These are phyloP conservation scores for Drosophila repletoides DNA, from an alignment of 1,140 invertebrate genomes.

Conservation along the genomic window DNA sequence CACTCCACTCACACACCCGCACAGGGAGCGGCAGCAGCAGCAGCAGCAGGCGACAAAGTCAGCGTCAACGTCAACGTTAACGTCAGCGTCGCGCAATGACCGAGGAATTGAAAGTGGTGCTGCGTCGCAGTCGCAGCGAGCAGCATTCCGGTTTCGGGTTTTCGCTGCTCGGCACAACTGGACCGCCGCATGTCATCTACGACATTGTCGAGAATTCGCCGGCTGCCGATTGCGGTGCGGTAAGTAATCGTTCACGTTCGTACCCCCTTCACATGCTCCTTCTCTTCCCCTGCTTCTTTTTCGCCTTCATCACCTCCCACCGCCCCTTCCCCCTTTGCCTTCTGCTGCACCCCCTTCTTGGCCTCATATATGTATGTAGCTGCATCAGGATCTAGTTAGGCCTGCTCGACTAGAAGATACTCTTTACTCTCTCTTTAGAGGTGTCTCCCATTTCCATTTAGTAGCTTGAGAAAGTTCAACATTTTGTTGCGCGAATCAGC, in stretches of 20 bases:
- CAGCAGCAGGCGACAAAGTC: conserved; percentile 18
- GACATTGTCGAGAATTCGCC: conserved; percentile 95
- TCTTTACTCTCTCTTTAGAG: no score
- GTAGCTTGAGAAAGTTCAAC: no score
- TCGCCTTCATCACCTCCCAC: no score
- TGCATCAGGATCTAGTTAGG: no score
- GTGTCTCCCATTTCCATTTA: no score
- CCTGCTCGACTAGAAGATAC: no score
- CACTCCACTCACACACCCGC: conserved; percentile 29
- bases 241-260: conserved; percentile 86
- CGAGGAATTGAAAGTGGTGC: conserved; percentile 92
- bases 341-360: no score
- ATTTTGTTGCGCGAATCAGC: no score
- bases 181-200: conserved; percentile 94
- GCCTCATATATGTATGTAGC: no score
- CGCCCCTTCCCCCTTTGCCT: no score
- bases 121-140: conserved; percentile 86
- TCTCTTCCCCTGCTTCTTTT: no score
- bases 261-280: no score
- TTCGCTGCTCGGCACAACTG: conserved; percentile 92
- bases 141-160: conserved; percentile 94
- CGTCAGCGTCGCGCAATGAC: conserved; percentile 85
- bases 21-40: conserved; percentile 34
- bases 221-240: conserved; percentile 93
- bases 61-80: conserved; percentile 11